A percentile compares a stretch with the other conserved stretches of the same genome.
These are phyloP conservation scores for Pseudopodoces humilis DNA, from an alignment of 2,113 vertebrate species.

Conservation along the genomic window DNA sequence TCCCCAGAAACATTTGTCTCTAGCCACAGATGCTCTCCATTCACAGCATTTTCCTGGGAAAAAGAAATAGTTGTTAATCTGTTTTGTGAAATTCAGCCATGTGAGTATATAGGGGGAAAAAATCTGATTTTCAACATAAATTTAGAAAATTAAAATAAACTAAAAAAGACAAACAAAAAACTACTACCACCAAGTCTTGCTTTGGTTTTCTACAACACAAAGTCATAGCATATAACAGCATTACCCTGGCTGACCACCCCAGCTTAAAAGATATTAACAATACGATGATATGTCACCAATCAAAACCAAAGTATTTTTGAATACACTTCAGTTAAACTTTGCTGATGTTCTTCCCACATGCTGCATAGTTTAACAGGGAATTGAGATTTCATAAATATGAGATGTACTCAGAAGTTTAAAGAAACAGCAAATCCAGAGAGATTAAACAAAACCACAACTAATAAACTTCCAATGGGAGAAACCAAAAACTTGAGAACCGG, in stretches of 20 bases:
- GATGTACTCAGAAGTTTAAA: neutral
- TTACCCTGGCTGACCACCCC: neutral
- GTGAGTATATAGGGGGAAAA: accelerated
- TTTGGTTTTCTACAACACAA: neutral
- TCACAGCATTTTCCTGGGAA: constrained; percentile 92
- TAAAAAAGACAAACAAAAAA: neutral
- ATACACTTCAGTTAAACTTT: neutral
- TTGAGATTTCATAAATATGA: neutral
- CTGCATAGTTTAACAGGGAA: neutral
- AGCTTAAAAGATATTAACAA: neutral
- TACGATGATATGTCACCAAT: neutral
- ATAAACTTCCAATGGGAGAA: neutral
- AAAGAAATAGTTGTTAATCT: neutral
- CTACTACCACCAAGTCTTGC: neutral
- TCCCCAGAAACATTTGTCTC: constrained; percentile 99
- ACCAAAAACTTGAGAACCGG: accelerated
- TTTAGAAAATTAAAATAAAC: neutral
- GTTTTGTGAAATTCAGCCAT: neutral
- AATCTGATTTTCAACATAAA: neutral
- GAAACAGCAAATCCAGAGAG: neutral
- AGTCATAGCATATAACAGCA: neutral
- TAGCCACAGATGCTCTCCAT: constrained; percentile 96
- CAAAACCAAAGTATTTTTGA: neutral
- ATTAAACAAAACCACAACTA: neutral
- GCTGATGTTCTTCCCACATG: neutral